Evolutionary conservation across 2,113 vertebrate genomes (phyloP), one percentile per base, ranked within the genome.

Genomic region (Stegastes partitus): DNA sequence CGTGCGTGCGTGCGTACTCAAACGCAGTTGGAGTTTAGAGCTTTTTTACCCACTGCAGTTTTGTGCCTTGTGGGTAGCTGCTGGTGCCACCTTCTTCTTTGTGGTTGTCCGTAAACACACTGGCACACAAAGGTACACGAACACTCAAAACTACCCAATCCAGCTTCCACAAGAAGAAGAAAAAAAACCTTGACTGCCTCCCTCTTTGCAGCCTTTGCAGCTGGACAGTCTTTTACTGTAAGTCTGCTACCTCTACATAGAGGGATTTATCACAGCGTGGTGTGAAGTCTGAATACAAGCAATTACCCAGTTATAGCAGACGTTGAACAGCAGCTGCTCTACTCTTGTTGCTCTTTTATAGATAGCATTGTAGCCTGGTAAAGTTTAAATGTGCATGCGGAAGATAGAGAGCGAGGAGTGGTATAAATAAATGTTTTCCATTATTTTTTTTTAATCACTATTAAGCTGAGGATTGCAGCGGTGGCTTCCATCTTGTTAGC

Each of bases 231-330:
- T 74, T 77, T 71, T 18, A 57, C 63, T 74, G 50, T n/a, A 73
- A 55, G 70, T 76, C 74, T 61, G 73, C 54, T 83, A 23, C 70
- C 37, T 79, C 64, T 58, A 74, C 80, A 80, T 23, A 79, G 34
- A 77, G 37, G 58, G 74, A 67, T 84, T 90, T 86, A 89, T 89
- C 83, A 16, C 86, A 84, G 84, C 75, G 0, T 76, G 84, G 55
- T 51, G 65, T 70, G 58, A 64, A 78, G 67, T 37, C 71, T 77
- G 77, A 87, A 84, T 68, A 49, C 57, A 78, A 74, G 62, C 67
- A 84, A 80, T 87, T 82, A 88, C 47, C 83, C 53, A 55, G 53
- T 61, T 77, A 67, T 77, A 74, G 23, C 77, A 70, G 47, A 78
- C 53, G 2, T 42, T 55, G 31, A 34, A 34, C 31, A 34, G 28